phyloP scores from a whole-genome alignment of 2,888 invertebrate genomes.

The Emmelina monodactyla region DNA sequence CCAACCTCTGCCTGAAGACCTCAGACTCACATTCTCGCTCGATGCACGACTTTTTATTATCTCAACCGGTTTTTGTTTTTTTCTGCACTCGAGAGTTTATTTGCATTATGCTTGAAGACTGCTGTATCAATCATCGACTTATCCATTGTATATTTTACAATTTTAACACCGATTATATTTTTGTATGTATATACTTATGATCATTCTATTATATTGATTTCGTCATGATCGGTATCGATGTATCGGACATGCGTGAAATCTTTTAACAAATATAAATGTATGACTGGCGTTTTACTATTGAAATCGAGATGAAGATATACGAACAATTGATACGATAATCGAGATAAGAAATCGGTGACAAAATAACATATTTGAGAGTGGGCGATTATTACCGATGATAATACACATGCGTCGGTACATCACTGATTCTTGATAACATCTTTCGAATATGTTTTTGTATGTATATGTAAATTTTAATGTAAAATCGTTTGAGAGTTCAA shows the following conservation, averaged over 20 bases:
- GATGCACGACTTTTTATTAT: slow-evolving; percentile 36
- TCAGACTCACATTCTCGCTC: slow-evolving; percentile 30
- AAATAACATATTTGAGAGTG: slow-evolving; percentile 25
- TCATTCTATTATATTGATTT: no score
- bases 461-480: no score
- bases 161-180: background rate
- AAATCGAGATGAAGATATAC: slow-evolving; percentile 19
- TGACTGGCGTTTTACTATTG: slow-evolving; percentile 19
- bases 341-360: slow-evolving; percentile 29
- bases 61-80: slow-evolving; percentile 27
- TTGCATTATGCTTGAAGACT: slow-evolving; percentile 7
- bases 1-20: slow-evolving; percentile 44
- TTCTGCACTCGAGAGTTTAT: slow-evolving; percentile 30
- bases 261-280: slow-evolving; percentile 23
- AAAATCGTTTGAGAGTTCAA: no score
- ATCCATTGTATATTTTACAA: background rate
- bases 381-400: slow-evolving; percentile 22
- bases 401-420: no score
- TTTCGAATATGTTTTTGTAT: no score
- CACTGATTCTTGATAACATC: no score
- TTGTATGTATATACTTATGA: no score
- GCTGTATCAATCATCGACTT: background rate
- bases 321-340: slow-evolving; percentile 23
- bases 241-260: slow-evolving; percentile 13
- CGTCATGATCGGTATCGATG: background rate